phyloP scores from a whole-genome alignment of 1,140 invertebrate genomes.

The Zaprionus vittiger region DNA sequence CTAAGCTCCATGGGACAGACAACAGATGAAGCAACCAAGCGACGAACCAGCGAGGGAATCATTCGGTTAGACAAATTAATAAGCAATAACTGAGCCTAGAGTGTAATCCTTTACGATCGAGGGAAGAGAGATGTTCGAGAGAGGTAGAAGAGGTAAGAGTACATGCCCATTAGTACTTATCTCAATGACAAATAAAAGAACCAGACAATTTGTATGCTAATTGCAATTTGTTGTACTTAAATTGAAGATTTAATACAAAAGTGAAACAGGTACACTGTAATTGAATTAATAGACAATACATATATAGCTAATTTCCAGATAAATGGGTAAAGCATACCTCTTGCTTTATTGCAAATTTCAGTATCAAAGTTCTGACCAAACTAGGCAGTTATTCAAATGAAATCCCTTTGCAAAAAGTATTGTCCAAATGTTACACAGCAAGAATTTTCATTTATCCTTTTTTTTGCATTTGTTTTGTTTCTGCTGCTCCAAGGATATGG shows the following conservation, averaged over 20 bases:
- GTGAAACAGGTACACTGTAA: not conserved
- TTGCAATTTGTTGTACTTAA: not conserved
- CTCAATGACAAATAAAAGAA: not conserved
- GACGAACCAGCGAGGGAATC: not conserved
- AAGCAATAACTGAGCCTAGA: slow-evolving; percentile 20
- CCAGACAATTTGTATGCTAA: not conserved
- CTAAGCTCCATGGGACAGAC: slow-evolving; percentile 11
- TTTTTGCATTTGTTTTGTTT: slow-evolving; percentile 29
- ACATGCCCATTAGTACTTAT: slow-evolving; percentile 7
- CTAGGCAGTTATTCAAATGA: not conserved
- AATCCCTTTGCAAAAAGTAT: not conserved
- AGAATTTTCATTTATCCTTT: slow-evolving; percentile 11
- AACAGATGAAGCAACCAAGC: not conserved
- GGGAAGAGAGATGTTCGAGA: too few relatives aligned
- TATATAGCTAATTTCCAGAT: not conserved
- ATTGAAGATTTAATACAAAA: not conserved
- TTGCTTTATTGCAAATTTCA: not conserved
- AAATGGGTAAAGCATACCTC: not conserved
- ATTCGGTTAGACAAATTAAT: slow-evolving; percentile 39
- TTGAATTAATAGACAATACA: not conserved
- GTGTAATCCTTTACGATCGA: slow-evolving; percentile 8
- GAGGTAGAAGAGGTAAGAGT: not conserved
- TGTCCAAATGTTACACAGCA: not conserved
- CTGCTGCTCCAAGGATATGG: not conserved
- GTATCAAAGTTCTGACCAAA: not conserved